Evolutionary conservation across 2,113 vertebrate genomes (phyloP), one percentile per base, ranked within the genome.

Genomic region (Cisticola juncidis): DNA sequence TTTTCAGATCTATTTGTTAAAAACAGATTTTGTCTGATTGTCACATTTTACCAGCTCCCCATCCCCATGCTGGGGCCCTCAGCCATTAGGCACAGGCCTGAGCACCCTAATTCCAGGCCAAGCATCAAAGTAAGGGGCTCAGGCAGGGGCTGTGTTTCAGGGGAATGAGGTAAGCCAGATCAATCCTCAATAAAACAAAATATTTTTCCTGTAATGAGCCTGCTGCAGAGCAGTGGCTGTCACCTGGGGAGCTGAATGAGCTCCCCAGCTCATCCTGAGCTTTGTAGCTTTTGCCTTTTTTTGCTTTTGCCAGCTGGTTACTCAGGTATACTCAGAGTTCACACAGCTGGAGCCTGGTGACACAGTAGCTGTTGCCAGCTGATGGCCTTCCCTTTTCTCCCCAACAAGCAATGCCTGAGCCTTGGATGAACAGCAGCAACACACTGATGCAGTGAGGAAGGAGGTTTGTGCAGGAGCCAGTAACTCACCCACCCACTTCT

Each of bases 391-490:
- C 29, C 35, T 81, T 60, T 79, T 28, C 24, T 64, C 61, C 45
- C 31, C 23, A 65, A 1, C 14, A 20, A 81, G 44, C 0, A 0
- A 35, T 56, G 24, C 36, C 57, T 2, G 1, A 65, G 58, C 47
- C 36, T 33, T 47, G 40, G 45, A 29, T 28, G 60, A 82, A 48
- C 1, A n/a, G 76, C 33, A 88, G 60, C 38, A 38, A 24, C 3
- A 7, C 38, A 20, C 36, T 26, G 31, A 5, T 74, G 17, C 35
- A 74, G 7, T 35, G 70, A 54, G 35, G 53, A 44, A 73, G 29
- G 26, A 74, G 29, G 22, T 66, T 24, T 93, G 71, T 45, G 45
- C 54, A 65, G 81, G n/a, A 88, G 21, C 1, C 1, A 47, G 12
- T 33, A 84, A 45, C 26, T 88, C 86, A 35, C 48, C 24, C 60